These are phyloP conservation scores for Lasiurus cinereus DNA, from an alignment of 2,113 vertebrate genomes.

Conservation along the genomic window DNA sequence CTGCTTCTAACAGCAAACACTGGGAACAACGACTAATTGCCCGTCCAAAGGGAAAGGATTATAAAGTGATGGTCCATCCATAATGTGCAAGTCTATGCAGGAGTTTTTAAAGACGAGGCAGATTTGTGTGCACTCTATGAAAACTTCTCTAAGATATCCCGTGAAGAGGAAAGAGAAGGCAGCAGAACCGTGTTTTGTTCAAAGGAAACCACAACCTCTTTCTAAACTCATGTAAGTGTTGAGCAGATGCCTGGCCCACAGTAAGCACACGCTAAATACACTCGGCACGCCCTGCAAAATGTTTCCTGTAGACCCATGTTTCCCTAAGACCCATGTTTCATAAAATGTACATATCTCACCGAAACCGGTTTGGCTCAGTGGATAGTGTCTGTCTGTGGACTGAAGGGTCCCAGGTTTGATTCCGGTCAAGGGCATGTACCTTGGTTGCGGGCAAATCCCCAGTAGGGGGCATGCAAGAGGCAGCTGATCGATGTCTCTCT, in stretches of 20 bases:
- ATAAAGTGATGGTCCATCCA: neutral
- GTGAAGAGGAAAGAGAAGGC: neutral
- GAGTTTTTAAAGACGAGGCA: neutral
- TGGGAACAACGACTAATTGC: neutral
- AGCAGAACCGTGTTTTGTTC: neutral
- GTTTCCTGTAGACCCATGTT: neutral
- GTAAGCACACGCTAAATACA: neutral
- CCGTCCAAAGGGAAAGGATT: neutral
- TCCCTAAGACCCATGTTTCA: conserved; percentile 8
- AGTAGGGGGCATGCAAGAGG: too few species aligned
- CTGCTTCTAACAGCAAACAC: neutral
- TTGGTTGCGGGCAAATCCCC: too few species aligned
- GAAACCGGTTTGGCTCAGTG: too few species aligned
- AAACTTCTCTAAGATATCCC: neutral
- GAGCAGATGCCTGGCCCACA: neutral
- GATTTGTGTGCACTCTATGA: neutral
- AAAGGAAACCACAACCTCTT: neutral
- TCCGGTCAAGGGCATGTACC: too few species aligned
- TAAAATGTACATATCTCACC: neutral
- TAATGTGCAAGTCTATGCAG: neutral
- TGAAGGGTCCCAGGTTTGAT: too few species aligned
- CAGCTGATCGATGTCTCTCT: too few species aligned
- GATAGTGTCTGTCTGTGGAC: too few species aligned
- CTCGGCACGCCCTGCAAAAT: neutral
- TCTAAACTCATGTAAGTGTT: neutral